Evolutionary conservation across 2,797 vertebrate genomes (phyloP).

Genomic region (Siniperca scherzeri): DNA sequence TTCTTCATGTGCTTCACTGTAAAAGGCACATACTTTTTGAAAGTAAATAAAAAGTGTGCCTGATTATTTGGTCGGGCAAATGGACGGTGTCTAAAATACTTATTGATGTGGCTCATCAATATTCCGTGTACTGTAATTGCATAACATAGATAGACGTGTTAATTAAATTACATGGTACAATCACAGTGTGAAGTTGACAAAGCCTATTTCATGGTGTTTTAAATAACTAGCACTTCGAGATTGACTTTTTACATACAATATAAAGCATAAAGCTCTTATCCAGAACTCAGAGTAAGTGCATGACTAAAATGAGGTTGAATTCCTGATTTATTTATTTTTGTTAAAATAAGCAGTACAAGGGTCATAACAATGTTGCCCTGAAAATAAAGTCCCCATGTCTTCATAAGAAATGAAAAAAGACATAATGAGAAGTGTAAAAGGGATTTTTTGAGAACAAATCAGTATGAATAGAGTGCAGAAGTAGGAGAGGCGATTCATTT

Average conservation of each 20-base stretch:
- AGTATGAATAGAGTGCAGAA: constrained; percentile 11
- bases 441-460: constrained; percentile 14
- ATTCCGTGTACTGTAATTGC: constrained; percentile 64
- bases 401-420: constrained; percentile 11
- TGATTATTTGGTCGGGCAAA: constrained; percentile 71
- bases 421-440: constrained; percentile 11
- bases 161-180: constrained; percentile 71
- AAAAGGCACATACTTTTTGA: constrained; percentile 75
- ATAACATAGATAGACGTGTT: constrained; percentile 61
- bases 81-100: constrained; percentile 68
- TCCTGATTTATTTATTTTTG: background rate
- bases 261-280: constrained; percentile 13
- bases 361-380: background rate
- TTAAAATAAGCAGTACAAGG: background rate
- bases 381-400: constrained; percentile 22
- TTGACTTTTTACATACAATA: constrained; percentile 30
- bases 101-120: constrained; percentile 78
- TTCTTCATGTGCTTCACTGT: constrained; percentile 81
- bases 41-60: constrained; percentile 77
- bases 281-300: constrained; percentile 11
- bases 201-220: constrained; percentile 60
- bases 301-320: constrained; percentile 18
- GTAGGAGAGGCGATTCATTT: constrained; percentile 43
- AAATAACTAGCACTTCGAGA: constrained; percentile 28
- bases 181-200: constrained; percentile 55